Percentiles rank a stretch among this genome's conserved stretches.
These are phyloP conservation scores for Synanthedon formicaeformis DNA, from an alignment of 2,888 invertebrate genomes.

Conservation along the genomic window DNA sequence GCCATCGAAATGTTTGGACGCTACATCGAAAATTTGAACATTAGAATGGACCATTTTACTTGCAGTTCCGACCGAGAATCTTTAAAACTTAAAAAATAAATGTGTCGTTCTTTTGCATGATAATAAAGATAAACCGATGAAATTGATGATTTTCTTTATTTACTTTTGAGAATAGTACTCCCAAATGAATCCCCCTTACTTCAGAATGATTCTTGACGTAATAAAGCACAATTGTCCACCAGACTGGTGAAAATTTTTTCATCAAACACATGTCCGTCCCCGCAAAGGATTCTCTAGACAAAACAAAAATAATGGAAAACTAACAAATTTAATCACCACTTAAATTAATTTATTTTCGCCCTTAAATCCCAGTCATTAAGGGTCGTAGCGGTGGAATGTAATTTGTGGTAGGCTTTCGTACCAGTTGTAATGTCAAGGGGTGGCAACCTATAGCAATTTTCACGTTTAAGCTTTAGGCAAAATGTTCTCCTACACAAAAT, in stretches of 20 bases:
- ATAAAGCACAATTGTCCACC: constrained; percentile 7
- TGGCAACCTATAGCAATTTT: constrained; percentile 37
- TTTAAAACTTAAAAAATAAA: too few relatives aligned
- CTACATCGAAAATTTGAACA: too few relatives aligned
- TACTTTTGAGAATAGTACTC: too few relatives aligned
- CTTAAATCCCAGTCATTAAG: constrained; percentile 26
- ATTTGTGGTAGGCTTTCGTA: constrained; percentile 19
- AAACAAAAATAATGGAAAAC: constrained; percentile 21
- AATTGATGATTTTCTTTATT: too few relatives aligned
- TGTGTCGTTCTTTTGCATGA: too few relatives aligned
- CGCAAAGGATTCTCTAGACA: constrained; percentile 26
- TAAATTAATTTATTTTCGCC: constrained; percentile 22
- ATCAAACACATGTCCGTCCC: constrained; percentile 16
- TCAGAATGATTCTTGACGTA: too few relatives aligned
- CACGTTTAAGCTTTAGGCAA: constrained; percentile 30
- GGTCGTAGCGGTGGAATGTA: constrained; percentile 9
- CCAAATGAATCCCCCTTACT: too few relatives aligned
- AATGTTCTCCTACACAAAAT: constrained; percentile 46
- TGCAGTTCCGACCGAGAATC: too few relatives aligned
- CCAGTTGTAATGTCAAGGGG: constrained; percentile 24
- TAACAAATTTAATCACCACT: constrained; percentile 19
- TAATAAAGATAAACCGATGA: too few relatives aligned
- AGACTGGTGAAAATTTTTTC: constrained; percentile 20
- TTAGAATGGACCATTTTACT: too few relatives aligned
- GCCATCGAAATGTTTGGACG: too few relatives aligned